A percentile compares a stretch with the other conserved stretches of the same genome.
Evolutionary conservation across 2,888 invertebrate genomes (phyloP).

Genomic region (Slavum lentiscoides): DNA sequence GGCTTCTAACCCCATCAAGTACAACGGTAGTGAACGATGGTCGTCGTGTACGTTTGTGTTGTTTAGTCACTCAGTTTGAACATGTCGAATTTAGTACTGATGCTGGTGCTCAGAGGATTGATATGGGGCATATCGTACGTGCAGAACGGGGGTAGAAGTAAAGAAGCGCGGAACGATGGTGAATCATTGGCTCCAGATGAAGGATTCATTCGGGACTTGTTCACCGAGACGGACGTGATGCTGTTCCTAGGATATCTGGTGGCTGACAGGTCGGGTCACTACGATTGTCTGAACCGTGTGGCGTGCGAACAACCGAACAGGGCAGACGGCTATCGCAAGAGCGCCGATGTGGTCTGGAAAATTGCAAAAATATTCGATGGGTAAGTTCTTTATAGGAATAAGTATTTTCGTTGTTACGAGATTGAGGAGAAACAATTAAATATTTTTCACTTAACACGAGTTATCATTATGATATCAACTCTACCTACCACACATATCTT

Average conservation of each 20-base stretch:
- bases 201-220: not conserved
- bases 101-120: slow-evolving; percentile 34
- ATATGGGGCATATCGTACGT: slow-evolving; percentile 31
- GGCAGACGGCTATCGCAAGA: slow-evolving; percentile 7
- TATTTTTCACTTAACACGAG: no score
- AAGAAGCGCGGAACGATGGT: not conserved
- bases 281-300: slow-evolving; percentile 40
- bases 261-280: slow-evolving; percentile 29
- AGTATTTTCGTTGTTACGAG: no score
- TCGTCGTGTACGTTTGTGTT: not conserved
- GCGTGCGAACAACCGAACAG: slow-evolving; percentile 38
- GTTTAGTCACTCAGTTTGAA: slow-evolving; percentile 28
- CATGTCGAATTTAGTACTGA: slow-evolving; percentile 14
- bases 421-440: no score
- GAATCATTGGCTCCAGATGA: no score
- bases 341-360: slow-evolving; percentile 36
- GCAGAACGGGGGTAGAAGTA: not conserved
- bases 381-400: not conserved
- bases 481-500: no score
- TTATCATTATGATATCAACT: no score
- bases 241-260: slow-evolving; percentile 39
- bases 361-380: slow-evolving; percentile 22
- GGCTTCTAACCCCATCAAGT: no score
- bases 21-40: no score
- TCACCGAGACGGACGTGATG: slow-evolving; percentile 32